These are phyloP conservation scores for Conger conger DNA, from an alignment of 2,113 vertebrate species.

Conservation along the genomic window DNA sequence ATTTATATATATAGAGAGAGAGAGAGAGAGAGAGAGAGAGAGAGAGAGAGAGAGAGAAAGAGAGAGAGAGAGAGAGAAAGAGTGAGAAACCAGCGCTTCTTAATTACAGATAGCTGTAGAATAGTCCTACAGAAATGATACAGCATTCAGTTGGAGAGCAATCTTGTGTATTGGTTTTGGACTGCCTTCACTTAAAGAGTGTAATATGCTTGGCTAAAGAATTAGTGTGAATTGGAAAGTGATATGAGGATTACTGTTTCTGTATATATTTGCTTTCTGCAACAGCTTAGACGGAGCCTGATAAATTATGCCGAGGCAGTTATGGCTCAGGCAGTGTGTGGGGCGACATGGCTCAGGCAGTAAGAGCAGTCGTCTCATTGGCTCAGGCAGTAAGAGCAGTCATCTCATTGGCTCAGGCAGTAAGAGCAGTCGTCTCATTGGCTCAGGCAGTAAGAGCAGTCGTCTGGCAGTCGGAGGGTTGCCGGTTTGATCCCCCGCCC, in stretches of 20 bases:
- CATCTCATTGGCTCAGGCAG: too few relatives aligned
- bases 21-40: too few relatives aligned
- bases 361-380: too few relatives aligned
- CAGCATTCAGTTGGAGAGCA: background rate
- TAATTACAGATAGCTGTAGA: conserved; percentile 4
- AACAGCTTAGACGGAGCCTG: background rate
- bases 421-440: too few relatives aligned
- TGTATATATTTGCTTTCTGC: background rate
- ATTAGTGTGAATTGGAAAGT: conserved; percentile 21
- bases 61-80: background rate
- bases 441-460: too few relatives aligned
- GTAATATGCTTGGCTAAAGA: background rate
- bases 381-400: too few relatives aligned
- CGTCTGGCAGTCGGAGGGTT: too few relatives aligned
- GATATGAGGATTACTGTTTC: conserved; percentile 19
- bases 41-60: background rate
- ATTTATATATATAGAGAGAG: too few relatives aligned
- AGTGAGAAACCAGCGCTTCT: conserved; percentile 23
- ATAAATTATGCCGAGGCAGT: background rate
- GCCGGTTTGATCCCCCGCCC: too few relatives aligned
- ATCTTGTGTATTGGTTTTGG: background rate
- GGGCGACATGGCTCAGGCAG: too few relatives aligned
- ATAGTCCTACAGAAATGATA: background rate
- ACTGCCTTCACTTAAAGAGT: background rate
- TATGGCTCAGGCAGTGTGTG: too few relatives aligned